phyloP scores from a whole-genome alignment of 1,140 invertebrate species.

The Drosophila suzukii region DNA sequence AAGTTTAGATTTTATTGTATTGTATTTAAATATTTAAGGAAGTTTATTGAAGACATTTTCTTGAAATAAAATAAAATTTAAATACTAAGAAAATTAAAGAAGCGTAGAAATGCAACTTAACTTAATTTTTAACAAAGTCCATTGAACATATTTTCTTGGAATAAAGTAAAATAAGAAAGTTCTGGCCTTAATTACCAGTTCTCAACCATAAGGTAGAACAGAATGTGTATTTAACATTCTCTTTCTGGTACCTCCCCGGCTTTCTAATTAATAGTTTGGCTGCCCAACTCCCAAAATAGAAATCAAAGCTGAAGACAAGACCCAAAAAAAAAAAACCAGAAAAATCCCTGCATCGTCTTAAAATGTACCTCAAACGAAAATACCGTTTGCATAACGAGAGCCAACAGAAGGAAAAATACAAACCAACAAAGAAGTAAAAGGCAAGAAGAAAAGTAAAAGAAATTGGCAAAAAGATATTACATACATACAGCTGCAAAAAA shows the following conservation, averaged over 20 bases:
- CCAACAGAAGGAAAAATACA: constrained; percentile 13
- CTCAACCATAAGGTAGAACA: neutral
- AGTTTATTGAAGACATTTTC: too few relatives aligned
- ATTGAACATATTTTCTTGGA: too few relatives aligned
- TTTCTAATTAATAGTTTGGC: constrained; percentile 29
- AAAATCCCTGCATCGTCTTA: constrained; percentile 8
- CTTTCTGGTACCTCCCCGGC: neutral
- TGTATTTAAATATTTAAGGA: too few relatives aligned
- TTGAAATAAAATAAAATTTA: too few relatives aligned
- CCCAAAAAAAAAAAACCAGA: constrained; percentile 6
- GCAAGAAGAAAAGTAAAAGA: constrained; percentile 11
- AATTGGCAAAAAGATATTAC: constrained; percentile 51
- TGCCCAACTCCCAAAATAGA: constrained; percentile 15
- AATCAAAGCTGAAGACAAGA: constrained; percentile 21
- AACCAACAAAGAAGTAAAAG: constrained; percentile 25
- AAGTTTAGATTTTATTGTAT: too few relatives aligned
- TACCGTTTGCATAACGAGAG: constrained; percentile 46
- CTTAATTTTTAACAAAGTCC: too few relatives aligned
- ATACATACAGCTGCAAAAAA: constrained; percentile 8
- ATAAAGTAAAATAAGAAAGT: neutral
- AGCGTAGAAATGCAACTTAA: too few relatives aligned
- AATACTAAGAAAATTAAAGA: too few relatives aligned
- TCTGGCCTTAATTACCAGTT: neutral
- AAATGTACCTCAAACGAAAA: constrained; percentile 34
- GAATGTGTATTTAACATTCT: neutral